Conservation (phyloP, 2,113 vertebrate genomes). For the Atrichornis clamosus region DNA sequence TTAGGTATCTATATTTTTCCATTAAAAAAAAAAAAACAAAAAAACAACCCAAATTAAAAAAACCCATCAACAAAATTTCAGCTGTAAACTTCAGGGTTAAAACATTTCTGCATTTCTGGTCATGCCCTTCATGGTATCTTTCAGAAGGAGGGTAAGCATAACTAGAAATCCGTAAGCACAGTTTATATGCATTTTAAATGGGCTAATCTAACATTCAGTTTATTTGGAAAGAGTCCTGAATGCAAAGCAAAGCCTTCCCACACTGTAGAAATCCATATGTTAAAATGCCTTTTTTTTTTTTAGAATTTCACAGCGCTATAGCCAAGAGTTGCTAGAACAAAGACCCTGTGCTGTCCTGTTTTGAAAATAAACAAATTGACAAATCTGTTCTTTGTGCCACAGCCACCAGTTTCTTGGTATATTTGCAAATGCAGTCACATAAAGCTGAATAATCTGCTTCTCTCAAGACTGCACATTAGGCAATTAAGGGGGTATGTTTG, state of each 20-base stretch:
- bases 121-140: constrained; percentile 41
- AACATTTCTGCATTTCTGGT: background rate
- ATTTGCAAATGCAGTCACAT: constrained; percentile 45
- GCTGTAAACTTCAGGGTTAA: background rate
- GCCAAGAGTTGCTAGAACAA: constrained; percentile 60
- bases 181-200: constrained; percentile 51
- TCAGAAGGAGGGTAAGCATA: constrained; percentile 28
- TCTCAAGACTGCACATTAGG: constrained; percentile 56
- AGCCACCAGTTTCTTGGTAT: constrained; percentile 26
- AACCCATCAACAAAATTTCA: background rate
- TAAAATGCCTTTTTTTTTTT: constrained; percentile 28
- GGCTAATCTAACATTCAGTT: constrained; percentile 12
- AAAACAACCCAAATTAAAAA: background rate
- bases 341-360: constrained; percentile 42
- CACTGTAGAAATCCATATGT: constrained; percentile 61
- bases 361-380: constrained; percentile 65
- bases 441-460: constrained; percentile 58
- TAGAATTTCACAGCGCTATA: background rate
- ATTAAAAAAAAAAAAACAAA: background rate
- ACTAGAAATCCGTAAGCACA: background rate
- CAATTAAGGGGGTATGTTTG: constrained; percentile 62
- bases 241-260: constrained; percentile 35
- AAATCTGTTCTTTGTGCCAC: constrained; percentile 54
- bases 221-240: constrained; percentile 47
- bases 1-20: background rate